Evolutionary conservation across 2,888 invertebrate species (phyloP), one percentile per base, ranked within the genome.

Genomic region (Xanthia icteritia): DNA sequence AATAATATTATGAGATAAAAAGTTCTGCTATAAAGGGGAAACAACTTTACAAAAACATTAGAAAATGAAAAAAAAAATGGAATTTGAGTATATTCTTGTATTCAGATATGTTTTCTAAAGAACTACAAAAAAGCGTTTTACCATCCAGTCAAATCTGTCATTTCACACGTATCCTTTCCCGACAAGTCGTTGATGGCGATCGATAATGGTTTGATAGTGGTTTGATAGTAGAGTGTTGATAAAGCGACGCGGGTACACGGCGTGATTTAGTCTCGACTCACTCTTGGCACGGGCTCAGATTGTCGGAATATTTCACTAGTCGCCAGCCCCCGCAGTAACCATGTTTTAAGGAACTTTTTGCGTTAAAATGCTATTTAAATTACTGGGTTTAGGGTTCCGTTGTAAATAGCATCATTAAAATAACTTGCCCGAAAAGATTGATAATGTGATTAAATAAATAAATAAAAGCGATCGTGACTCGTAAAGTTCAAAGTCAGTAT

Each of bases 201-300:
- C 64, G 74, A 74, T 76, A 77, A 42, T 39, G n/a, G 39, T 64
- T 64, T 71, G 75, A 86, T 76, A 77, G 48, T 39, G n/a, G 39
- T 64, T 64, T 71, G 75, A 86, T 84, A 77, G 64, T 1, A n/a
- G 15, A 39, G 39, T 79, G 75, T 79, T 79, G 82, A 76, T 86
- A 76, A 79, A 56, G 20, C 42, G 45, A 20, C 31, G 69, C 42
- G 54, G 64, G 71, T 56, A 42, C 64, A n/a, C 54, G 39, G 2
- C 17, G 79, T 74, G 86, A 88, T 81, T 56, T 76, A 87, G 74
- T 82, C 73, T 23, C 77, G 17, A 27, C 70, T 42, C 20, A n/a
- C 42, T 69, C 77, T 89, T 90, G 90, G 90, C 90, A 88, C 51
- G 58, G 20, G 63, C 79, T 88, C 90, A 87, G 84, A 77, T 79